Evolutionary conservation across 2,113 vertebrate species (phyloP).

Genomic region (Stercorarius parasiticus): DNA sequence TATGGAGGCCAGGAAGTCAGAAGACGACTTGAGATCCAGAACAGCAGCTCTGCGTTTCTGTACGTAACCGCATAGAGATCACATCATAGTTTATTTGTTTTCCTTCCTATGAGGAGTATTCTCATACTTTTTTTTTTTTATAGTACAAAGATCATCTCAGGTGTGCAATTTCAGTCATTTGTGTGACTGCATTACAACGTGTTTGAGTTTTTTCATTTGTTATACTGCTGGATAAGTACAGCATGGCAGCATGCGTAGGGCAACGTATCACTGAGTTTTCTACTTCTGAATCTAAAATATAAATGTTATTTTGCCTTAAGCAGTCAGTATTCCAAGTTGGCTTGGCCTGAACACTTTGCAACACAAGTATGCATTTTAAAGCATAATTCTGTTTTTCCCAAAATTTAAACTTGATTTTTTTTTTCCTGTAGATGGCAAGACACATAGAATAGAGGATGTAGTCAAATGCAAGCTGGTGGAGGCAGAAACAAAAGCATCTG

Average conservation of each 20-base stretch:
- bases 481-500: conserved; percentile 41
- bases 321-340: neutral
- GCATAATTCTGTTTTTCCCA: neutral
- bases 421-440: conserved; percentile 82
- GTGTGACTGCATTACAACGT: neutral
- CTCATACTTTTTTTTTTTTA: neutral
- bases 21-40: conserved; percentile 73
- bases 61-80: conserved; percentile 66
- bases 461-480: conserved; percentile 39
- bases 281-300: neutral
- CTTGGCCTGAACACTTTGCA: neutral
- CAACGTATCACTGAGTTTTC: neutral
- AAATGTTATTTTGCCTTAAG: neutral
- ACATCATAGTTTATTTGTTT: neutral
- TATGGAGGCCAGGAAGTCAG: conserved; percentile 74
- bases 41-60: conserved; percentile 85
- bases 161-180: neutral
- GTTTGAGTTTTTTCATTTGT: neutral
- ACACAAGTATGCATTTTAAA: neutral
- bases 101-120: neutral
- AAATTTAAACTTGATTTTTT: neutral
- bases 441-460: conserved; percentile 63
- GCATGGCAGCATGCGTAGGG: neutral
- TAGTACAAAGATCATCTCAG: neutral
- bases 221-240: neutral